A percentile compares a stretch with the other conserved stretches of the same genome.
phyloP scores from a whole-genome alignment of 2,888 invertebrate genomes.

The Drosophila niveifrons region DNA sequence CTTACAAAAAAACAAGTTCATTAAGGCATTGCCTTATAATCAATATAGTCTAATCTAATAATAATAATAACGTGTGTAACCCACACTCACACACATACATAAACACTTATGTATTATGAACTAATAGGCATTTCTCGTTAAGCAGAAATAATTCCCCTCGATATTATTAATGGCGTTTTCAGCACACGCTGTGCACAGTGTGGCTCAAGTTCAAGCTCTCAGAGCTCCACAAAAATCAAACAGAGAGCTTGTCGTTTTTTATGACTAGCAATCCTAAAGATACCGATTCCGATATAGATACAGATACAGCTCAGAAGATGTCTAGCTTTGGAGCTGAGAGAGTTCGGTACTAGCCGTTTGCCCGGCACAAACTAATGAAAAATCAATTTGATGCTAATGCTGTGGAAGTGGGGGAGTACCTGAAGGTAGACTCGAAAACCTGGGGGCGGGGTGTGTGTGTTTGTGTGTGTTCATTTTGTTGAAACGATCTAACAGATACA shows the following conservation, averaged over 20 bases:
- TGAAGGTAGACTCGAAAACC: slow-evolving; percentile 1
- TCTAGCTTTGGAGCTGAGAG: slow-evolving; percentile 9
- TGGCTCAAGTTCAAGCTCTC: slow-evolving; percentile 39
- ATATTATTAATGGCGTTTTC: slow-evolving; percentile 57
- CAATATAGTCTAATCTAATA: slow-evolving; percentile 62
- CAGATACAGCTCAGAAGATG: slow-evolving; percentile 27
- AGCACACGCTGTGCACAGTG: slow-evolving; percentile 62
- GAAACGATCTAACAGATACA: slow-evolving; percentile 53
- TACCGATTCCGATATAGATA: slow-evolving; percentile 33
- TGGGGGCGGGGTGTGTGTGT: slow-evolving; percentile 38
- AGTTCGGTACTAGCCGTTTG: slow-evolving; percentile 51
- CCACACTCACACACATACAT: slow-evolving; percentile 39
- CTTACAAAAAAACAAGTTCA: slow-evolving; percentile 58
- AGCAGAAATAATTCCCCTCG: slow-evolving; percentile 25
- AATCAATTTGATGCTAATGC: slow-evolving; percentile 70
- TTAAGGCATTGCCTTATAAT: slow-evolving; percentile 46
- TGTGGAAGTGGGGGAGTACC: slow-evolving; percentile 21
- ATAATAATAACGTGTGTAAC: slow-evolving; percentile 56
- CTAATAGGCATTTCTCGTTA: slow-evolving; percentile 30
- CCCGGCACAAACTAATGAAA: slow-evolving; percentile 69
- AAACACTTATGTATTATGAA: not conserved
- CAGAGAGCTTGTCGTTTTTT: slow-evolving; percentile 42
- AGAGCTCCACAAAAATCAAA: slow-evolving; percentile 31
- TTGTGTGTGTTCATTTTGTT: slow-evolving; percentile 5
- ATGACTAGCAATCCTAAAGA: slow-evolving; percentile 28